phyloP scores from a whole-genome alignment of 1,140 invertebrate genomes.

The Liolophura sinensis region DNA sequence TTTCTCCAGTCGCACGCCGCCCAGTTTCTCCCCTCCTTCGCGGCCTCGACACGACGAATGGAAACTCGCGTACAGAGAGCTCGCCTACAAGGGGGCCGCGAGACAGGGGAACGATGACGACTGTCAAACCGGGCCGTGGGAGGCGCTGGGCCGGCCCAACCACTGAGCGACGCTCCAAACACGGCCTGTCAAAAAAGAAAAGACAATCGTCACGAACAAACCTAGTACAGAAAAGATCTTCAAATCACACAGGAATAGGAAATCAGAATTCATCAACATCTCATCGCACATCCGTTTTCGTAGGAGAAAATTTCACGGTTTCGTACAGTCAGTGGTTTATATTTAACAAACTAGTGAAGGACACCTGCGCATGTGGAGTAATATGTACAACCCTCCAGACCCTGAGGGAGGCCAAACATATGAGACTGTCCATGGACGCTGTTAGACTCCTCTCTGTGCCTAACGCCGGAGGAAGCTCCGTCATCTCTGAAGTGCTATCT shows the following conservation, averaged over 20 bases:
- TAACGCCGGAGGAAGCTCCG: slow-evolving; percentile 54
- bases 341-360: slow-evolving; percentile 26
- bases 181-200: too few species aligned
- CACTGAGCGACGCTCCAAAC: too few species aligned
- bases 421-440: slow-evolving; percentile 38
- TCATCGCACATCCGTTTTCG: slow-evolving; percentile 18
- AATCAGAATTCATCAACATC: slow-evolving; percentile 3
- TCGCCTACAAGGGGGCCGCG: slow-evolving; percentile 8
- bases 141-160: too few species aligned
- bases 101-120: too few species aligned
- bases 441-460: slow-evolving; percentile 35
- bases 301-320: slow-evolving; percentile 42
- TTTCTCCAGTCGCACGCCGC: background rate
- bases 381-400: slow-evolving; percentile 37
- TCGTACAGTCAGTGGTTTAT: slow-evolving; percentile 31
- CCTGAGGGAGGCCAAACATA: slow-evolving; percentile 22
- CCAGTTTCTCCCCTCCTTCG: slow-evolving; percentile 15
- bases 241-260: background rate
- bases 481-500: slow-evolving; percentile 53
- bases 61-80: background rate
- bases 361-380: slow-evolving; percentile 30
- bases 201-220: too few species aligned
- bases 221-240: too few species aligned
- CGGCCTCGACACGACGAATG: slow-evolving; percentile 31
- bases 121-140: too few species aligned